A percentile compares a stretch with the other conserved stretches of the same genome.
Evolutionary conservation across 2,797 vertebrate genomes (phyloP).

Genomic region (Petrocephalus schoutedeni): DNA sequence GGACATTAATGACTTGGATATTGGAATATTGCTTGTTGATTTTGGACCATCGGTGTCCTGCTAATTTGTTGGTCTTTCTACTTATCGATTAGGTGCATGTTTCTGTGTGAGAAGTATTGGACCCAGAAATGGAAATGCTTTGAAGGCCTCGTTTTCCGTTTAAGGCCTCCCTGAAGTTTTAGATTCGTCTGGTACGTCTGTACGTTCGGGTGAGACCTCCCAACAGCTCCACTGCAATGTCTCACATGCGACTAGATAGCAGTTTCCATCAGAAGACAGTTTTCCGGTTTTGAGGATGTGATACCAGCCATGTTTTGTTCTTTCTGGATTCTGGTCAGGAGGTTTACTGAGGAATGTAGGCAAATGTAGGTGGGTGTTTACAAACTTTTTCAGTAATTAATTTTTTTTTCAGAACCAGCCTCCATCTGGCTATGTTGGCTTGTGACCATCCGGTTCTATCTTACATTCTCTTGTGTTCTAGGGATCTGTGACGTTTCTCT

Average conservation of each 20-base stretch:
- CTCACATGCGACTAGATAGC: background rate
- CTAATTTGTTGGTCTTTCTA: background rate
- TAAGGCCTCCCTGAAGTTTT: background rate
- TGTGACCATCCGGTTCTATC: background rate
- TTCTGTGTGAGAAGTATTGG: background rate
- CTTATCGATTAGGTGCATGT: background rate
- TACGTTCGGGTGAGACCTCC: background rate
- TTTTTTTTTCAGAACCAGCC: background rate
- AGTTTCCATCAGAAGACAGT: background rate
- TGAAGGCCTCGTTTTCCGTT: background rate
- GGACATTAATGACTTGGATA: background rate
- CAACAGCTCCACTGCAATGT: background rate
- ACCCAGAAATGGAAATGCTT: background rate
- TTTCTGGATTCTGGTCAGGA: background rate
- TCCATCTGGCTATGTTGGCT: slow-evolving; percentile 5
- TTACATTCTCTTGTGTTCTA: background rate
- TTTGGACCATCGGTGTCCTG: background rate
- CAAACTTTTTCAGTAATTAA: slow-evolving; percentile 14
- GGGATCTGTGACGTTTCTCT: background rate
- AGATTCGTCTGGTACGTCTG: background rate
- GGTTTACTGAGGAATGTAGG: background rate
- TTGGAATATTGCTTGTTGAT: background rate
- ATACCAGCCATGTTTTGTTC: background rate
- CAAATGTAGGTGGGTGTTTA: slow-evolving; percentile 12
- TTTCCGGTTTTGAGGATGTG: background rate